Conservation (phyloP, 2,888 invertebrate species). For the Pinctada fucata region DNA sequence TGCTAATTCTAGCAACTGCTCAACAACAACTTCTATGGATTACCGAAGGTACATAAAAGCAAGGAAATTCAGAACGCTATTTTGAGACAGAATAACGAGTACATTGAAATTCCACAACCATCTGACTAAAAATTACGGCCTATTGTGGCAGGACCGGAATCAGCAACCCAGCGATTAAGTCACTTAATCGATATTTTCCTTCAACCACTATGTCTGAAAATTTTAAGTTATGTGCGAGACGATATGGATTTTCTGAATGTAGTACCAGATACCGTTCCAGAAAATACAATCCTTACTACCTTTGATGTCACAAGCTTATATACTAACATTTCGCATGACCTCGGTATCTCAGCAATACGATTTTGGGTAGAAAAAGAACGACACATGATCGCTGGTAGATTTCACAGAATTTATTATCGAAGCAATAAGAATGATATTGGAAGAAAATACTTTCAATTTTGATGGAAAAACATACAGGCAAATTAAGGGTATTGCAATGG, state of each 20-base stretch:
- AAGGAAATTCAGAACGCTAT: slow-evolving; percentile 19
- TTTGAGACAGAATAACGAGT: slow-evolving; percentile 4
- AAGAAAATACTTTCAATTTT: slow-evolving; percentile 21
- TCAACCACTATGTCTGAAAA: slow-evolving; percentile 33
- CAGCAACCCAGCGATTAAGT: slow-evolving; percentile 35
- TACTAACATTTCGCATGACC: slow-evolving; percentile 20
- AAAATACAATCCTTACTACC: slow-evolving; percentile 1
- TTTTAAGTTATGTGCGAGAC: slow-evolving; percentile 37
- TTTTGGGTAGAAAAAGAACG: slow-evolving; percentile 25
- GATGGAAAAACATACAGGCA: neutral
- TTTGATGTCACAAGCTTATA: slow-evolving; percentile 32
- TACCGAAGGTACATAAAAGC: slow-evolving; percentile 37
- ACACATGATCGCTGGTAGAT: neutral
- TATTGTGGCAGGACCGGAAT: slow-evolving; percentile 33
- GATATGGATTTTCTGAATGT: slow-evolving; percentile 31
- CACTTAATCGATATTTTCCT: slow-evolving; percentile 35
- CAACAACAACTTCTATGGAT: slow-evolving; percentile 32
- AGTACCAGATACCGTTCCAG: slow-evolving; percentile 12
- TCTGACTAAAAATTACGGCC: slow-evolving; percentile 39
- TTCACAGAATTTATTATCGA: too few species aligned
- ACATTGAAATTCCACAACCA: slow-evolving; percentile 17
- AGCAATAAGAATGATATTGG: too few species aligned
- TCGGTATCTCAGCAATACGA: slow-evolving; percentile 20
- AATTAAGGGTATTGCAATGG: slow-evolving; percentile 6
- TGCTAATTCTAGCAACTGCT: too few species aligned